Percentiles rank a stretch among this genome's conserved stretches.
Evolutionary conservation across 2,888 invertebrate species (phyloP).

Genomic region (Mesorhabditis spiculigera): DNA sequence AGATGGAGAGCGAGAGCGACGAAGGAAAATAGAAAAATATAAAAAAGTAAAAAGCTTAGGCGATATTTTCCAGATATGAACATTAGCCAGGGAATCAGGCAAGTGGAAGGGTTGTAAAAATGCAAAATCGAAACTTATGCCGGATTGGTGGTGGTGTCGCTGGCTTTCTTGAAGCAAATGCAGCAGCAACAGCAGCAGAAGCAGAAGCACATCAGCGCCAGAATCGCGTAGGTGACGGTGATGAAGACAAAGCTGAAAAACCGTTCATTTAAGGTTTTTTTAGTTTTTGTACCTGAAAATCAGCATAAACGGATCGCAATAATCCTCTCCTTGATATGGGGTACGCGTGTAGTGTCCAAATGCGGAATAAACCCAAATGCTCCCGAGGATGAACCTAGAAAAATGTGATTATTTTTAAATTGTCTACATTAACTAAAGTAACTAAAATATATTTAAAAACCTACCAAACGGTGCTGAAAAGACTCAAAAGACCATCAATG

Average conservation of each 20-base stretch:
- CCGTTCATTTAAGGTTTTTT: slow-evolving; percentile 8
- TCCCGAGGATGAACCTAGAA: slow-evolving; percentile 29
- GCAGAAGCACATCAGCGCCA: slow-evolving; percentile 18
- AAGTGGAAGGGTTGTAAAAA: too few species aligned
- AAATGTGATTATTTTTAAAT: neutral
- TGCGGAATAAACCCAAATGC: slow-evolving; percentile 26
- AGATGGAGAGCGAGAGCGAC: slow-evolving; percentile 7
- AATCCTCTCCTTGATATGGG: neutral
- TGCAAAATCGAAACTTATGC: neutral
- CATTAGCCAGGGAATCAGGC: too few species aligned
- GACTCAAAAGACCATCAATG: slow-evolving; percentile 14
- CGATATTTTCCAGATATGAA: too few species aligned
- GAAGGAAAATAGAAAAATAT: too few species aligned
- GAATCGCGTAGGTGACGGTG: slow-evolving; percentile 20
- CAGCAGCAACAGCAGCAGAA: slow-evolving; percentile 34
- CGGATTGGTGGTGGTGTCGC: neutral
- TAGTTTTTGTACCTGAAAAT: neutral
- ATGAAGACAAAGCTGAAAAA: slow-evolving; percentile 24
- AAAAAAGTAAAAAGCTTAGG: too few species aligned
- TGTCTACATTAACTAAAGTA: neutral
- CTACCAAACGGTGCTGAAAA: slow-evolving; percentile 20
- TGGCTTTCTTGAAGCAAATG: slow-evolving; percentile 17
- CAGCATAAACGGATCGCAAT: slow-evolving; percentile 19
- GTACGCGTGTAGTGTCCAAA: slow-evolving; percentile 3
- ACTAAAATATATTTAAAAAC: neutral